Percentiles rank a stretch among this genome's conserved stretches.
phyloP scores from a whole-genome alignment of 2,113 vertebrate species.

The Peromyscus polionotus region DNA sequence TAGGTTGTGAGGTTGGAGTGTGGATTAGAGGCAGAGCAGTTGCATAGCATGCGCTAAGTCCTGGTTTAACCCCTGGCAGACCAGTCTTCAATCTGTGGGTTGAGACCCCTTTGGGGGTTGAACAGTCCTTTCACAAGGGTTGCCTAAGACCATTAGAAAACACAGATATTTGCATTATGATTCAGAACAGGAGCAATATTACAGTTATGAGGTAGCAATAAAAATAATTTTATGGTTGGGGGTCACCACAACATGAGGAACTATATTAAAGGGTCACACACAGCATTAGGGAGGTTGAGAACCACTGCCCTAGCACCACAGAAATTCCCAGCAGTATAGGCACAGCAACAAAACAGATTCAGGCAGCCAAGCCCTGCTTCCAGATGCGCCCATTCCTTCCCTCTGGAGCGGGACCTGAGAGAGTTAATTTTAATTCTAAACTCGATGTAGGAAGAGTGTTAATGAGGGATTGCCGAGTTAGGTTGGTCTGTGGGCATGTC shows the following conservation, averaged over 20 bases:
- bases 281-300: background rate
- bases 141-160: background rate
- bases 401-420: background rate
- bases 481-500: background rate
- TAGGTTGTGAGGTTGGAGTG: accelerated
- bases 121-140: background rate
- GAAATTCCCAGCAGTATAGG: background rate
- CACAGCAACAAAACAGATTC: background rate
- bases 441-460: background rate
- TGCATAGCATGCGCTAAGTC: background rate
- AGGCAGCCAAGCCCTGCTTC: background rate
- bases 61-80: background rate
- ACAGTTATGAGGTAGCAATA: background rate
- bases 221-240: background rate
- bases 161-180: background rate
- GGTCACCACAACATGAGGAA: background rate
- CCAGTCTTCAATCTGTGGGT: background rate
- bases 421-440: background rate
- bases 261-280: background rate
- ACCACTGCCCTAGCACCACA: background rate
- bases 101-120: background rate
- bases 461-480: background rate
- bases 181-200: background rate
- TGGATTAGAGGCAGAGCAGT: background rate
- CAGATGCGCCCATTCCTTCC: background rate